Conservation (phyloP, 2,113 vertebrate species). For the Petroica traversi region DNA sequence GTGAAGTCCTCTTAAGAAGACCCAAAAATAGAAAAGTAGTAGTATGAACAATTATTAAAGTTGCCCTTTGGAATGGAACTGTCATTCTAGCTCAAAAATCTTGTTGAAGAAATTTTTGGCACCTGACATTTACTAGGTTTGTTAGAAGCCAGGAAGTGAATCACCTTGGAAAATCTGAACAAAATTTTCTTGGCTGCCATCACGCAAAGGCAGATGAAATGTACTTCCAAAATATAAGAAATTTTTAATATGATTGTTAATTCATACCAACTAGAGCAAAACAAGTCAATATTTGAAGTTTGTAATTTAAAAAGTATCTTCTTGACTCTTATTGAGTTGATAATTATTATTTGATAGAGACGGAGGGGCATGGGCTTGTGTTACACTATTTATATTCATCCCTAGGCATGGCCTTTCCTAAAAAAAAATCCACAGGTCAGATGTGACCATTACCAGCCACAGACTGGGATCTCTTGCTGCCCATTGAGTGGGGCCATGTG, state of each 20-base stretch:
- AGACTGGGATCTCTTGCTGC: background rate
- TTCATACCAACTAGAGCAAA: background rate
- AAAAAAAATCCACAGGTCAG: background rate
- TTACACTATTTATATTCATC: background rate
- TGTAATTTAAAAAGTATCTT: background rate
- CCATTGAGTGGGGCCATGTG: too few relatives aligned
- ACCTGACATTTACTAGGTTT: background rate
- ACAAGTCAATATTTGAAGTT: background rate
- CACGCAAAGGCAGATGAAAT: background rate
- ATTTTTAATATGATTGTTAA: background rate
- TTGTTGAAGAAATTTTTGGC: background rate
- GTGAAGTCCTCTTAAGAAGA: background rate
- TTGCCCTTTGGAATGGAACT: background rate
- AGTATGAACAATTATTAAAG: background rate
- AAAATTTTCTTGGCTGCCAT: slow-evolving; percentile 3
- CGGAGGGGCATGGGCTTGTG: rapidly evolving
- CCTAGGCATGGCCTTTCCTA: background rate
- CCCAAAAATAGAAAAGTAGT: background rate
- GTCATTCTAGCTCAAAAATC: background rate
- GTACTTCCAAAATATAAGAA: background rate
- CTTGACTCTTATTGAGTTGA: background rate
- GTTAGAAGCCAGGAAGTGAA: slow-evolving; percentile 20
- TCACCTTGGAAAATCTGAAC: slow-evolving; percentile 26
- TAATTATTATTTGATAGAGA: background rate
- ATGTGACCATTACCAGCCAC: background rate